These are phyloP conservation scores for Stictonetta naevosa DNA, from an alignment of 2,113 vertebrate genomes.

Conservation along the genomic window DNA sequence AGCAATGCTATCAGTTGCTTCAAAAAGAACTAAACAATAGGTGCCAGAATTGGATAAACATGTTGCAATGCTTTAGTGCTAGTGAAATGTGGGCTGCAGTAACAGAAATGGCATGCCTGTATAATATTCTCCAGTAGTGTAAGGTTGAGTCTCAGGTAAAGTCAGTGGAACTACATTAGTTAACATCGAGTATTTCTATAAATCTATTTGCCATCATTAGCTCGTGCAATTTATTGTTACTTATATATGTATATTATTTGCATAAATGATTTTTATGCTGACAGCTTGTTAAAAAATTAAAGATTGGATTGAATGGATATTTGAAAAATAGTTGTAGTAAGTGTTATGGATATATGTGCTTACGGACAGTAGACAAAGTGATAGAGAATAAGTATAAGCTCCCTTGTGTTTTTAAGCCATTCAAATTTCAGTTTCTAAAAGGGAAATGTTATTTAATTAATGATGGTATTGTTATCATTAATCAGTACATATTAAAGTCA, in stretches of 20 bases:
- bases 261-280: not conserved
- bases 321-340: not conserved
- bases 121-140: not conserved
- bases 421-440: not conserved
- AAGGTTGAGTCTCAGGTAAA: not conserved
- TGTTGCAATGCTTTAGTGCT: not conserved
- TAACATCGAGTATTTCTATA: not conserved
- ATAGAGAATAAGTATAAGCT: not conserved
- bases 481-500: not conserved
- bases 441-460: not conserved
- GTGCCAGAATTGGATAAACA: not conserved
- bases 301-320: not conserved
- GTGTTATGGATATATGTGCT: not conserved
- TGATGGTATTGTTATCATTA: not conserved
- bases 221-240: not conserved
- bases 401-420: constrained; percentile 7
- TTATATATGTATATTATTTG: not conserved
- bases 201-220: not conserved
- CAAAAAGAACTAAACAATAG: not conserved
- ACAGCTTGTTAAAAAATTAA: not conserved
- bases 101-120: not conserved
- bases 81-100: not conserved
- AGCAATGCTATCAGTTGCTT: not conserved
- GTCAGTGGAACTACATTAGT: not conserved
- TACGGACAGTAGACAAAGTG: not conserved